Base-by-base conservation (phyloP, 2,797 vertebrate species). In the Allobates femoralis region DNA sequence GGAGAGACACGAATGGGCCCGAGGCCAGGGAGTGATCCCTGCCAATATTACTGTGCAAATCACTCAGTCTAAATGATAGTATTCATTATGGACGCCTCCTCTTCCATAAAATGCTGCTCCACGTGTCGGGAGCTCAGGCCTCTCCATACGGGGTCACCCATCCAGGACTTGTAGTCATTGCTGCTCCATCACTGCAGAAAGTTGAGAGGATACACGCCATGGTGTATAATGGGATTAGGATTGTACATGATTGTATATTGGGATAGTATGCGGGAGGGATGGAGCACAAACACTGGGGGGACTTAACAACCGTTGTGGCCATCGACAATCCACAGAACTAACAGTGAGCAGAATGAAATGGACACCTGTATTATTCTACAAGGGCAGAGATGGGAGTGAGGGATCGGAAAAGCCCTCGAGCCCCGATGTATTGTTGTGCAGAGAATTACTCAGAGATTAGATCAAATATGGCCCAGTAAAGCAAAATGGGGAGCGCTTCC, bases 1-100 rank as follows among this genome's bases (percentile, higher is more conserved):
- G 37, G 23, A 80, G 71, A 78, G 62, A 87, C 74, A 69, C 46
- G 80, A 60, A 62, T 87, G 86, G 86, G 86, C 78, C 28, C 0
- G 34, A 8, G 51, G 86, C 86, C 86, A 87, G 53, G 6, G 34
- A 28, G 74, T 5, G 1, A n/a, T 58, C 76, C 51, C 62, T 69
- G 86, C 86, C 86, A 83, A 83, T 83, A 78, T 32, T 30, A 6
- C 60, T 10, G 53, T 14, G 55, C 62, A 69, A 55, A 83, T 87
- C 64, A 78, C 77, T 86, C 62, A 55, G 26, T n/a, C 28, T 77
- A 34, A 82, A 77, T n/a, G 32, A 78, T 81, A 7, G 30, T 50
- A 67, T 83, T 83, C 51, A 71, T 83, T 83, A 71, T 15, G 56
- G 34, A 46, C 51, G 18, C 86, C 81, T 51, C 81, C 51, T 26